Base-by-base conservation (phyloP, 2,888 invertebrate genomes). In the Hyles lineata region DNA sequence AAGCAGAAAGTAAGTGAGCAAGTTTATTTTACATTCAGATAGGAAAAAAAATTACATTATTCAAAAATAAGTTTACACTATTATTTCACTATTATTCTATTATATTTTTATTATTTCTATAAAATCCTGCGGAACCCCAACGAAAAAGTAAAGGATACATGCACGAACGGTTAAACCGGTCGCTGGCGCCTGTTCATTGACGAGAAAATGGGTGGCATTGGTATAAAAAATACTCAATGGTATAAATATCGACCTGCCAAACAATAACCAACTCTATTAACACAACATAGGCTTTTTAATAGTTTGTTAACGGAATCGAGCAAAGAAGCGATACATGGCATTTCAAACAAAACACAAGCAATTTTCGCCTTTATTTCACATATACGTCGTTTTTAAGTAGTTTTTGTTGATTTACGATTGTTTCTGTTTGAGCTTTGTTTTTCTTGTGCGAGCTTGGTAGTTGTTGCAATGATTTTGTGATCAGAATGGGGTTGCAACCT, bases 151-250 rank as follows among this genome's bases (percentile, higher is more conserved):
- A 58, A 73, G 61, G 55, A 73, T 70, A 61, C 61, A 73, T 70
- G 70, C 62, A 70, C 70, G 52, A 73, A 52, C 61, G 62, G 62
- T 55, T 52, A 74, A 76, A 79, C 78, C 25, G 76, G 78, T 77
- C 73, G n/a, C 43, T 76, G 79, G 79, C 79, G 77, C 77, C 77
- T 74, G 71, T 67, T 77, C 78, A 79, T 78, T 79, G 74, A 78
- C 72, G 70, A 76, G 76, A 76, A 77, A 78, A 79, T 77, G 77
- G 76, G 74, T 75, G 78, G 76, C 72, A 76, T 77, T 75, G 60
- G 15, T 58, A 69, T 73, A 74, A 77, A 78, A 76, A 77, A 78
- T 63, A 58, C 58, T 76, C 71, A 78, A 76, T 76, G 75, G 50
- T 23, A 67, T 67, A 58, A 58, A 58, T 32, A 23, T 32, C 11